Base-by-base conservation (phyloP, 2,888 invertebrate genomes). In the Apamea crenata region DNA sequence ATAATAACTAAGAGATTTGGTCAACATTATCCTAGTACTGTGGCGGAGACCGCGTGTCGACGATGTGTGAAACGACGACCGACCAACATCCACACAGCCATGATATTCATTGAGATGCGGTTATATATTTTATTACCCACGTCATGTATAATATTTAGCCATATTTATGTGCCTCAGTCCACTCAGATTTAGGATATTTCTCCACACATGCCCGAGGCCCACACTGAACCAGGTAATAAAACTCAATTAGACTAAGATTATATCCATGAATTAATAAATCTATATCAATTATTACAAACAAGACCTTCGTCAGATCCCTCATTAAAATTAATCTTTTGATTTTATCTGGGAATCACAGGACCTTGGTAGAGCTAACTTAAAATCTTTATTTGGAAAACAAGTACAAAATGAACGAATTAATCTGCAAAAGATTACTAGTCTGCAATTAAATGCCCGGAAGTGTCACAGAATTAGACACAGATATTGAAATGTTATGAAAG, bases 81-180 rank as follows among this genome's bases (percentile, higher is more conserved):
- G 47, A 10, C 53, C 74, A 68, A 61, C 32, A 47, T 65, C 36
- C 68, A 80, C 70, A 50, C 53, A 71, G 47, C 81, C 81, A 87
- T 87, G 81, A 87, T 78, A 78, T 80, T 84, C 72, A 85, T 36
- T 65, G 36, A 80, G 74, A 77, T 72, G 61, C 16, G 53, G 50
- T 56, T 56, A 25, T 56, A n/a, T n/a, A n/a, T n/a, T n/a, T n/a
- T n/a, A 56, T n/a, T 56, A 25, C 56, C 25, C 25, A n/a, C n/a
- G 56, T 59, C 3, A 16, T 25, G 25, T 44, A 32, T 47, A 72
- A 59, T 67, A 78, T 83, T 59, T 61, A 40, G 47, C 32, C 71
- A 59, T 29, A 56, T 56, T 56, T 56, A 40, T 14, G 16, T 36
- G 66, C 80, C 84, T 8, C 65, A n/a, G 56, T 69, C 40, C 56